Evolutionary conservation across 2,113 vertebrate species (phyloP).

Genomic region (Melanotaenia duboulayi): DNA sequence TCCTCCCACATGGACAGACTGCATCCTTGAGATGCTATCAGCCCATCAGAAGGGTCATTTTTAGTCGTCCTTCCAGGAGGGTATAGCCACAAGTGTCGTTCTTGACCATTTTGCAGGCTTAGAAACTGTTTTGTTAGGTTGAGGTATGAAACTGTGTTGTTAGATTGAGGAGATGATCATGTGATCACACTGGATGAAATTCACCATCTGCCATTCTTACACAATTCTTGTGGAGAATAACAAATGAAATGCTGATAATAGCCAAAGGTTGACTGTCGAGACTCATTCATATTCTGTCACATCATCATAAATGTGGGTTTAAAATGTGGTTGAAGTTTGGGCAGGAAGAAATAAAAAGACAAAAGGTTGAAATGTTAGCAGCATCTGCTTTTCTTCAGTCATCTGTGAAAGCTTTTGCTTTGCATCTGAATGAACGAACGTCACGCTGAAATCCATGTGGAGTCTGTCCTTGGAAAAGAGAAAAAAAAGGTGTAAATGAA

Average conservation of each 20-base stretch:
- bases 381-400: constrained; percentile 60
- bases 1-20: neutral
- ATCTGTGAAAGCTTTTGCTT: constrained; percentile 37
- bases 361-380: constrained; percentile 46
- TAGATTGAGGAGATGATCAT: no score
- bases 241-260: neutral
- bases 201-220: no score
- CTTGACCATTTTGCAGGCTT: no score
- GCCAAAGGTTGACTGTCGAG: neutral
- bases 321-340: constrained; percentile 8
- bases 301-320: neutral
- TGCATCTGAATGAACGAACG: constrained; percentile 50
- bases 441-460: constrained; percentile 45
- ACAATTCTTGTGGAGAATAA: no score
- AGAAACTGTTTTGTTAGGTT: no score
- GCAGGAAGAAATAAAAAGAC: constrained; percentile 20
- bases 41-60: no score
- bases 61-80: neutral
- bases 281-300: neutral
- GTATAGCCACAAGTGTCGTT: neutral
- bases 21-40: neutral
- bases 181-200: no score
- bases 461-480: constrained; percentile 12
- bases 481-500: constrained; percentile 37
- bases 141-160: no score